A percentile compares a stretch with the other conserved stretches of the same genome.
Evolutionary conservation across 2,888 invertebrate species (phyloP).

Genomic region (Diarsia mendica): DNA sequence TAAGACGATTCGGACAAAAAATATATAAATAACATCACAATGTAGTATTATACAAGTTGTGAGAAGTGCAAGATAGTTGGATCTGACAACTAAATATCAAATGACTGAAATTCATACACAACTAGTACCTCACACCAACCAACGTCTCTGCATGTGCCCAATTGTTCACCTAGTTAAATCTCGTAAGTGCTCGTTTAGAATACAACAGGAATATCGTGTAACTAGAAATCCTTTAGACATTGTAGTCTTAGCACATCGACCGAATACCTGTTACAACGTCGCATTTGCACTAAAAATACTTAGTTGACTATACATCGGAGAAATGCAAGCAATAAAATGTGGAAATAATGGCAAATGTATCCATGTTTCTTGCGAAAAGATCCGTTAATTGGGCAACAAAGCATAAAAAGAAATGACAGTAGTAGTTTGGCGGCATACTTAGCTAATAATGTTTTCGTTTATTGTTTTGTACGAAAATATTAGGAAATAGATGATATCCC

Average conservation of each 20-base stretch:
- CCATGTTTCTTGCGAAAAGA: not conserved
- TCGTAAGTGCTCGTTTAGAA: constrained; percentile 13
- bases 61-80: not conserved
- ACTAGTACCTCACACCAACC: not conserved
- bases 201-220: not conserved
- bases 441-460: not conserved
- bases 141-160: constrained; percentile 2
- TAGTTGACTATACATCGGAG: not conserved
- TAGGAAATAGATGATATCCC: not conserved
- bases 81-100: constrained; percentile 22
- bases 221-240: constrained; percentile 10
- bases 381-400: constrained; percentile 6
- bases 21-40: not conserved
- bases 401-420: not conserved
- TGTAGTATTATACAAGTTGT: not conserved
- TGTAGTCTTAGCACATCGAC: constrained; percentile 2
- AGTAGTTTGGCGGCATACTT: not conserved
- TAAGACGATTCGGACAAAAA: not conserved
- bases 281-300: constrained; percentile 23
- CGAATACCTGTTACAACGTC: constrained; percentile 3
- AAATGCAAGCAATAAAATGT: not conserved
- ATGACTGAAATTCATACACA: constrained; percentile 2
- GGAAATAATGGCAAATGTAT: not conserved
- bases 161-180: constrained; percentile 21
- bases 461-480: not conserved